Conservation (phyloP, 2,888 invertebrate genomes). For the Galeruca laticollis region DNA sequence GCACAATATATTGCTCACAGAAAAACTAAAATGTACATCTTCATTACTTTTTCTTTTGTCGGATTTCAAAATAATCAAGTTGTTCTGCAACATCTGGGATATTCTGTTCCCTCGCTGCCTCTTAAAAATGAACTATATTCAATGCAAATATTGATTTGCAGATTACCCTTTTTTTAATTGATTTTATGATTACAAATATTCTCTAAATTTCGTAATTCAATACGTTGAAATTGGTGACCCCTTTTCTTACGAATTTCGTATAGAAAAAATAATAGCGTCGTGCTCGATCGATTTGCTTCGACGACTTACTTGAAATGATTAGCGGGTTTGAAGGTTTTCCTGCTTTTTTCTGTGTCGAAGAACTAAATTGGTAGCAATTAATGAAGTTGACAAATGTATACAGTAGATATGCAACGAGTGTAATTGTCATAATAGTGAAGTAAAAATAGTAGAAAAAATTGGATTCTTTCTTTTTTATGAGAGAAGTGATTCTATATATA, state of each 20-base stretch:
- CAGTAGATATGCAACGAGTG: background rate
- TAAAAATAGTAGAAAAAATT: too few relatives aligned
- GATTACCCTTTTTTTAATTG: background rate
- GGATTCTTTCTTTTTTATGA: too few relatives aligned
- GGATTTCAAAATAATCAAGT: too few relatives aligned
- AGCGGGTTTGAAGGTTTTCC: background rate
- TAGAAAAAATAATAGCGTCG: background rate
- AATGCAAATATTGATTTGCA: background rate
- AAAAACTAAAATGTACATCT: too few relatives aligned
- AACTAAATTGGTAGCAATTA: background rate
- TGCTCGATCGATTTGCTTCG: background rate
- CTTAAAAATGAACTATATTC: too few relatives aligned
- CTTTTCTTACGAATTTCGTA: constrained; percentile 5
- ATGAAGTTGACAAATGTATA: constrained; percentile 1
- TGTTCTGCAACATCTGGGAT: too few relatives aligned
- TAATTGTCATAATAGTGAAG: background rate
- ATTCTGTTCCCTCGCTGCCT: too few relatives aligned
- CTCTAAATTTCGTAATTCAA: background rate
- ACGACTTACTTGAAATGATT: background rate
- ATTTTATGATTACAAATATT: background rate
- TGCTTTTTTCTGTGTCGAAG: constrained; percentile 5
- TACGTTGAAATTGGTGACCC: background rate
- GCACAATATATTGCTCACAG: too few relatives aligned
- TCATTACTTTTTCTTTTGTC: too few relatives aligned
- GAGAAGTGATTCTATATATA: too few relatives aligned